Evolutionary conservation across 1,140 invertebrate species (phyloP), one percentile per base, ranked within the genome.

Genomic region (Zelostemma sp.): DNA sequence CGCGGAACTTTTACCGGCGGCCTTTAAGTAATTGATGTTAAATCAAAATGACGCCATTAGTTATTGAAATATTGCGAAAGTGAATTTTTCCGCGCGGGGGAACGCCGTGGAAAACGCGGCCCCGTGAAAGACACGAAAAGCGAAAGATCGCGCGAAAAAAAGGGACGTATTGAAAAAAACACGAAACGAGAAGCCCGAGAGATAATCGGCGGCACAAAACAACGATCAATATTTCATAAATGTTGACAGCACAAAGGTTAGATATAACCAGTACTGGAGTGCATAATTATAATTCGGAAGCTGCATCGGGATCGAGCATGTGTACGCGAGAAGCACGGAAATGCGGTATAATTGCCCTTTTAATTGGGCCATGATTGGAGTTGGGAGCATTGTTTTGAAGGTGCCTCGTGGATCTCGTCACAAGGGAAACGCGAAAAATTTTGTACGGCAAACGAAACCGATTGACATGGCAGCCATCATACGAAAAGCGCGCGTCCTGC

Each of bases 401-500:
- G 9, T 16, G 48, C 14, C 28, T 50, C 28, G 48, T 28, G 21
- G 11, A 33, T 8, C 18, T 38, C 40, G 45, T 6, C 16, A 63
- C 17, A 28, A 16, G 38, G 47, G 31, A 18, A 25, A 18, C 47
- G 38, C 40, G 40, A 56, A 55, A 55, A 67, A 48, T 25, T 47
- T 48, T 56, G 21, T 21, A 19, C 6, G 49, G 25, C 11, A 9
- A 18, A 40, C 38, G 54, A 53, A 59, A 68, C 50, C 74, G 58
- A 77, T 79, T 82, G 75, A 81, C 71, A 83, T 74, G 81, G 79
- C 81, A 79, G 81, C 81, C 80, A 83, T 83, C 55, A 54, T 69
- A 75, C 63, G 74, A 83, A 83, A 83, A 82, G 81, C 80, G 78
- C 80, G 81, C 81, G 80, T 82, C 77, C 74, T 82, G 67, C 72